Base-by-base conservation (phyloP, 1,140 invertebrate genomes). In the Doryteuthis pealeii region DNA sequence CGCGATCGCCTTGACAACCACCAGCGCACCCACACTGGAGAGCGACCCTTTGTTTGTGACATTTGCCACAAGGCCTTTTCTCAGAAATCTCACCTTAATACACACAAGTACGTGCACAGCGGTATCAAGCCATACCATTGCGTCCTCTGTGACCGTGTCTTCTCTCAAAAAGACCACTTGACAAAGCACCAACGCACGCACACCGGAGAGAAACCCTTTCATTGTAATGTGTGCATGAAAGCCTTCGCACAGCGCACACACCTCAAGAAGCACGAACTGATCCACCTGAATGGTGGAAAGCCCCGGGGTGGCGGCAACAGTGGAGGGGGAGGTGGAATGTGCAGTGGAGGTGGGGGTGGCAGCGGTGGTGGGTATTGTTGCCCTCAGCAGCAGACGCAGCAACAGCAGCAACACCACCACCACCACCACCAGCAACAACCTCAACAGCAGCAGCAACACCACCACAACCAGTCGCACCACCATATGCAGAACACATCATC, bases 131-230 rank as follows among this genome's bases (percentile, higher is more conserved):
- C 54, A 22, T 62, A 15, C 26, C 54, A 62, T 18, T 62, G 54
- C 18, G 26, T 22, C 26, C 26, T 62, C 22, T 62, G 54, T 22
- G 22, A 22, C 2, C 54, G 54, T 62, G 54, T 28, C 22, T 62
- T 62, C 54, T 62, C 54, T 5, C 54, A 62, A 18, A 62, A 62
- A 18, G 54, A 62, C 26, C 54, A 62, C 26, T 22, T 62, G 54
- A 62, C 26, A 5, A 62, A 62, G 6, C 54, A 62, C 54, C 54
- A 62, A n/a, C 71, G 71, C 8, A 54, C 72, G 0, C 75, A 76
- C 33, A 76, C 75, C 0, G 72, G 72, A 4, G 75, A 73, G 71
- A 67, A 58, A 62, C 74, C 74, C 10, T 74, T 74, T 43, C 31
- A 70, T n/a, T 74, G 74, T 33, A 10, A 5, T 1, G 26, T 71